Base-by-base conservation (phyloP, 2,797 vertebrate species). In the Enoplosus armatus region DNA sequence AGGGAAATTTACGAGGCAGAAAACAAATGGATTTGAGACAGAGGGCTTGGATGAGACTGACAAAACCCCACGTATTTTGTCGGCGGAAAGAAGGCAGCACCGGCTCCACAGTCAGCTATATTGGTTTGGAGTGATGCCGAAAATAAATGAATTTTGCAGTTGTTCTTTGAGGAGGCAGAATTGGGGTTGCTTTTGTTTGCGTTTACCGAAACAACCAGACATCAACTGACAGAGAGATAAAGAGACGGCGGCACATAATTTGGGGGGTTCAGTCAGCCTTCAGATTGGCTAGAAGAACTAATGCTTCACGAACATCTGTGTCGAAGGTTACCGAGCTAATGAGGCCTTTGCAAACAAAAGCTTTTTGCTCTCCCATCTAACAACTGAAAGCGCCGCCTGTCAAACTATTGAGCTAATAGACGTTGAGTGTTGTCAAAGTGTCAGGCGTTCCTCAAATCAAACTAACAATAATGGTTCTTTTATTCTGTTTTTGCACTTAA, bases 291-390 rank as follows among this genome's bases (percentile, higher is more conserved):
- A 48, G 27, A 81, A 81, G 76, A 84, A 59, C 62, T 39, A 79
- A 75, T 71, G 64, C 64, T 77, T 76, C 43, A 39, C 77, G 77
- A 70, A 69, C 77, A 67, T 74, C n/a, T 61, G 37, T 54, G 76
- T 75, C 39, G 4, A 85, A 88, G 77, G 84, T 84, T 83, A 79
- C 68, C 9, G 61, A 80, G 80, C 72, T 89, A 92, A 89, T 82
- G 66, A 92, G 71, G 75, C 72, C 84, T 85, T 83, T 60, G 68
- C 56, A 72, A 85, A 86, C 65, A 84, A 72, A 84, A 64, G 54
- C 54, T 45, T 75, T 82, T 73, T 35, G 29, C 62, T 45, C 51
- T 58, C 15, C 53, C 54, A 3, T 77, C 63, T 35, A 63, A 51
- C 35, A 72, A 53, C 48, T 73, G 54, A 76, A 76, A 58, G 47